Conservation (phyloP, 2,797 vertebrate species). For the Champsocephalus gunnari region DNA sequence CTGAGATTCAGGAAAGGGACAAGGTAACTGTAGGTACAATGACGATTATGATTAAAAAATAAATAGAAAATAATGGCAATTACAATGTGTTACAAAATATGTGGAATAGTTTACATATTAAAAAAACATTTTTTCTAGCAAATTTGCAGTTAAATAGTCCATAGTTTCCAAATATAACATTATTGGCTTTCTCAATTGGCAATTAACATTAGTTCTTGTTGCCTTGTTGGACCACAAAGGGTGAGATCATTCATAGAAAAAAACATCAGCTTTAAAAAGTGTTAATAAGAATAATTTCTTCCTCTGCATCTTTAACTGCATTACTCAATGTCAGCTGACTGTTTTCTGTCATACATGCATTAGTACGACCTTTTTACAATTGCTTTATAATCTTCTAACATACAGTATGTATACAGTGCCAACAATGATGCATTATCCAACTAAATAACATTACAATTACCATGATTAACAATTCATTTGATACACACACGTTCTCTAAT, state of each 20-base stretch:
- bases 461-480: constrained; percentile 79
- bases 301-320: constrained; percentile 34
- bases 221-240: constrained; percentile 41
- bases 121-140: constrained; percentile 63
- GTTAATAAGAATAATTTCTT: constrained; percentile 50
- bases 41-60: constrained; percentile 78
- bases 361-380: constrained; percentile 64
- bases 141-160: constrained; percentile 73
- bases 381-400: constrained; percentile 74
- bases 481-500: constrained; percentile 85
- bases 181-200: constrained; percentile 44
- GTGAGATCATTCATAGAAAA: constrained; percentile 59
- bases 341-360: constrained; percentile 45
- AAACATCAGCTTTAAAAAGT: constrained; percentile 60
- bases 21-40: constrained; percentile 77
- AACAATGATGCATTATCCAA: constrained; percentile 83
- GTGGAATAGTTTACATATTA: constrained; percentile 84
- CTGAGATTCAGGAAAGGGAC: constrained; percentile 57
- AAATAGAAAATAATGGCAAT: constrained; percentile 82
- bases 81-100: constrained; percentile 86
- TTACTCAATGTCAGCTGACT: constrained; percentile 45
- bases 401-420: constrained; percentile 76
- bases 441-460: constrained; percentile 82
- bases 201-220: constrained; percentile 29
- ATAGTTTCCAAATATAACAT: constrained; percentile 67